Conservation (phyloP, 2,113 vertebrate species). For the Centropus unirufus region DNA sequence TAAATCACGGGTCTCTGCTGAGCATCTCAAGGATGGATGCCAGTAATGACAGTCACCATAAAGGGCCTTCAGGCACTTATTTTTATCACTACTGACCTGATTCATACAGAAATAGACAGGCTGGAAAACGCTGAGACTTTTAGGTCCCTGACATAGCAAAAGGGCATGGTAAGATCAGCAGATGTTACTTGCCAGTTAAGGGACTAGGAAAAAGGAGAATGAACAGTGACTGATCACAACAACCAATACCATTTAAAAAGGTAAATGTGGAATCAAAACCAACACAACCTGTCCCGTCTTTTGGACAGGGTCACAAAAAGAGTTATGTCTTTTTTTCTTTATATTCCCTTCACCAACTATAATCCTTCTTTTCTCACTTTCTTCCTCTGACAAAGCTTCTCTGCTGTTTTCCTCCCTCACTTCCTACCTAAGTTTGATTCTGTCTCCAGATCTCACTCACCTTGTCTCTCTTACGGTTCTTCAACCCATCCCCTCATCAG, state of each 20-base stretch:
- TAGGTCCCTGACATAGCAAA: background rate
- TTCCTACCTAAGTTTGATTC: background rate
- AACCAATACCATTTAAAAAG: background rate
- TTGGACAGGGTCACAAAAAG: background rate
- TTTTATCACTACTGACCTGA: background rate
- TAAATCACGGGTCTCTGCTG: background rate
- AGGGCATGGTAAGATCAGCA: background rate
- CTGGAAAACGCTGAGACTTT: background rate
- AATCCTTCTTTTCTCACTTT: background rate
- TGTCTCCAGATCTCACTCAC: background rate
- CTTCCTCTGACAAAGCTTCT: background rate
- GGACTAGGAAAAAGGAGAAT: background rate
- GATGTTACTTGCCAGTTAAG: background rate
- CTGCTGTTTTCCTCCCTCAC: background rate
- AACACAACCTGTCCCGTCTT: background rate
- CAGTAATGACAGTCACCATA: background rate
- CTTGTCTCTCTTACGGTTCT: background rate
- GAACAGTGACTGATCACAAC: fast-evolving
- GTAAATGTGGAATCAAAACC: background rate
- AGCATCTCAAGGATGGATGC: background rate
- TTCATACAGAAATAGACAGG: background rate
- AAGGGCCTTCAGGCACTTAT: background rate
- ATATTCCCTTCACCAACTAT: background rate
- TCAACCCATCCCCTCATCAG: background rate
- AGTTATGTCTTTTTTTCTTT: background rate